Evolutionary conservation across 64 coral and sea anemone species (phyloP).

Genomic region (Exaiptasia diaphana): DNA sequence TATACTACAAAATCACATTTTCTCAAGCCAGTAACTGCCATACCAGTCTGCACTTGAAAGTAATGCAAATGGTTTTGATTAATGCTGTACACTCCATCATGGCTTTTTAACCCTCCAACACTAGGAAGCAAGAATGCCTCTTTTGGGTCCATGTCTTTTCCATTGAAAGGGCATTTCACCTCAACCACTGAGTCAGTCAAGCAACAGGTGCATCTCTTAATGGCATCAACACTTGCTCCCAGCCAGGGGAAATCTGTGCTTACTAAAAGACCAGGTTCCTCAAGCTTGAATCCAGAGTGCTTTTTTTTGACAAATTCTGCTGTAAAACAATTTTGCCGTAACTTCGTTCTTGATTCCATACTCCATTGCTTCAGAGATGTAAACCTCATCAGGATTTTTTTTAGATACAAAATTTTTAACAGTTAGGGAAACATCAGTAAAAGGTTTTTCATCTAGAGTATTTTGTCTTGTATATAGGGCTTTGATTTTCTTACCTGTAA

Average conservation of each 20-base stretch:
- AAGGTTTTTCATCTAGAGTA: constrained; percentile 49
- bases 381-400: constrained; percentile 8
- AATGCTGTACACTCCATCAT: constrained; percentile 27
- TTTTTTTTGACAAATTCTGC: constrained; percentile 50
- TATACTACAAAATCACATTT: constrained; percentile 69
- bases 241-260: constrained; percentile 16
- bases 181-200: constrained; percentile 10
- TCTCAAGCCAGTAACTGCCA: constrained; percentile 23
- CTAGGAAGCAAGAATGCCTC: constrained; percentile 30
- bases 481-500: too few species aligned
- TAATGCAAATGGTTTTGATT: constrained; percentile 39
- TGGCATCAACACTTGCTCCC: constrained; percentile 53
- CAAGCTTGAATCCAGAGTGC: too few species aligned
- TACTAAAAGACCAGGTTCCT: constrained; percentile 53
- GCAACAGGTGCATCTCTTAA: constrained; percentile 63
- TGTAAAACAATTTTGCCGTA: constrained; percentile 53
- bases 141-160: constrained; percentile 56
- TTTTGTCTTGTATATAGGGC: too few species aligned
- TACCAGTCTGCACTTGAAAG: constrained; percentile 65
- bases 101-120: constrained; percentile 46
- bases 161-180: constrained; percentile 60
- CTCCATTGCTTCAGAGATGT: constrained; percentile 33
- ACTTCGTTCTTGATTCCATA: constrained; percentile 68
- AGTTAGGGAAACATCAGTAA: constrained; percentile 61
- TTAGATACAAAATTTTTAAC: constrained; percentile 42